phyloP scores from a whole-genome alignment of 2,888 invertebrate genomes.

The Drosophila atripex region DNA sequence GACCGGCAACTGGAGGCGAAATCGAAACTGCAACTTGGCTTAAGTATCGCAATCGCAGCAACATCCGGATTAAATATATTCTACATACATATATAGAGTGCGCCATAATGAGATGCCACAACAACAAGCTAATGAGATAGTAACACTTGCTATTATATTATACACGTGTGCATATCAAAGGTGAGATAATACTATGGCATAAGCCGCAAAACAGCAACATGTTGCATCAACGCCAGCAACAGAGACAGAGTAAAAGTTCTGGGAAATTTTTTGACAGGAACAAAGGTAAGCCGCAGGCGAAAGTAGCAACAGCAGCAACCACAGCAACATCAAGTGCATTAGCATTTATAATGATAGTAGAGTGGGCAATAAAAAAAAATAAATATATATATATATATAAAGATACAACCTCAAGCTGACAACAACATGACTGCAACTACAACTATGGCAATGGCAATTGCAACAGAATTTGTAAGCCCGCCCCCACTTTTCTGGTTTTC shows the following conservation, averaged over 20 bases:
- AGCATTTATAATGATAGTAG: constrained; percentile 4
- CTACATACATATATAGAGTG: background rate
- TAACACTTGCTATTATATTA: constrained; percentile 1
- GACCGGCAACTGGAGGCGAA: constrained; percentile 44
- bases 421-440: background rate
- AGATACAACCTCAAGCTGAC: background rate
- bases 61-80: constrained; percentile 11
- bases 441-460: background rate
- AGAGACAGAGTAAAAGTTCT: background rate
- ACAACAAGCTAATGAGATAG: background rate
- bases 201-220: background rate
- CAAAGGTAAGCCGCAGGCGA: constrained; percentile 3
- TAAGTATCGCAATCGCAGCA: constrained; percentile 12
- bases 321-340: constrained; percentile 1
- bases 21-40: constrained; percentile 44
- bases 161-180: background rate
- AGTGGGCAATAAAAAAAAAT: background rate
- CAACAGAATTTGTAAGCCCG: background rate
- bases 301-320: background rate
- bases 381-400: background rate
- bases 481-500: constrained; percentile 5
- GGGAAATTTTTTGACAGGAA: constrained; percentile 3
- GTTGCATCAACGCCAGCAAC: background rate
- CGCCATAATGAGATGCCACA: constrained; percentile 9
- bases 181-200: background rate